phyloP scores from a whole-genome alignment of 2,888 invertebrate genomes.

The Nemotelus nigrinus region DNA sequence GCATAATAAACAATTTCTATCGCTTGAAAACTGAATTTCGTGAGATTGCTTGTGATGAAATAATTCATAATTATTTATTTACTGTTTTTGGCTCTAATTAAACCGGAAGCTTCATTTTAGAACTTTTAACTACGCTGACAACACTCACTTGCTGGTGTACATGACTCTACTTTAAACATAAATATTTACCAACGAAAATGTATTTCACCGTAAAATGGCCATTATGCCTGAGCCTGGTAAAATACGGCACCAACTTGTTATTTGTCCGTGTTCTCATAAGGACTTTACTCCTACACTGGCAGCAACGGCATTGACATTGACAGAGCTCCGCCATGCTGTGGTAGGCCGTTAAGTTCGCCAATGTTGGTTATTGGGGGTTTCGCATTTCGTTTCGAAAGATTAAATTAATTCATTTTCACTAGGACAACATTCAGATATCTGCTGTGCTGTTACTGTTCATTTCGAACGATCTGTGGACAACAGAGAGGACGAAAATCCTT shows the following conservation, averaged over 20 bases:
- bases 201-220: constrained; percentile 16
- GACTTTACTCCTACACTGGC: not conserved
- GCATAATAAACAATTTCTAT: no score
- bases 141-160: not conserved
- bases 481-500: constrained; percentile 9
- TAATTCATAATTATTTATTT: no score
- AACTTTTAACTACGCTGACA: no score
- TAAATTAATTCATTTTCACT: constrained; percentile 39
- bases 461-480: not conserved
- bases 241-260: constrained; percentile 36
- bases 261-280: constrained; percentile 5
- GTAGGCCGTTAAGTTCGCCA: constrained; percentile 15
- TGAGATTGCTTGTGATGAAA: no score
- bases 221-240: constrained; percentile 25
- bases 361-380: constrained; percentile 38
- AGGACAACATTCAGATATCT: constrained; percentile 11
- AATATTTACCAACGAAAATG: constrained; percentile 31
- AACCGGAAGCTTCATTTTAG: no score
- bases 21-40: no score
- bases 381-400: constrained; percentile 30
- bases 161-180: not conserved
- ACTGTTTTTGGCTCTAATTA: no score
- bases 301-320: not conserved
- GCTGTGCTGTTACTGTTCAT: not conserved
- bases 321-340: not conserved